These are phyloP conservation scores for Helogale parvula DNA, from an alignment of 2,113 vertebrate genomes.

Conservation along the genomic window DNA sequence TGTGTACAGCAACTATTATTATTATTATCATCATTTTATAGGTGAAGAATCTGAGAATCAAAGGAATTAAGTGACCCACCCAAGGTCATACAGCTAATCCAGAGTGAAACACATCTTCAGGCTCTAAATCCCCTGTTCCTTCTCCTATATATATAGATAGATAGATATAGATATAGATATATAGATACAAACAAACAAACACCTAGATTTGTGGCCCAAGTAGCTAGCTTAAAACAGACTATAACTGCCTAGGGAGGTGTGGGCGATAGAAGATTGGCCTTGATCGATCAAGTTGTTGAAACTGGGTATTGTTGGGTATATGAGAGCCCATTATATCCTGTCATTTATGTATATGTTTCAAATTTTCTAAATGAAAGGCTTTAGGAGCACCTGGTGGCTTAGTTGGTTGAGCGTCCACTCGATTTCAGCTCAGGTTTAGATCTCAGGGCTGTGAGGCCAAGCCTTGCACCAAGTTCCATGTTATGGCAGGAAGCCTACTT, in stretches of 20 bases:
- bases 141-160: not conserved
- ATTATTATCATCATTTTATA: not conserved
- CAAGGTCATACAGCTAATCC: not conserved
- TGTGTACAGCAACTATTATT: not conserved
- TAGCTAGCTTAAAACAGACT: not conserved
- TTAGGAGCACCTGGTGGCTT: no score
- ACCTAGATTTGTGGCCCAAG: not conserved
- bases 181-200: not conserved
- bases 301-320: not conserved
- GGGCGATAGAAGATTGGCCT: not conserved
- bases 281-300: not conserved
- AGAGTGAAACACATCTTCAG: not conserved
- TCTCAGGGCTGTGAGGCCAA: no score
- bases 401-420: no score
- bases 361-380: not conserved
- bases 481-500: no score
- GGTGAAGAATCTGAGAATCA: not conserved
- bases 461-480: no score
- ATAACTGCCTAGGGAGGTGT: not conserved
- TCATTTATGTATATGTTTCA: not conserved
- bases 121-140: not conserved
- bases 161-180: no score
- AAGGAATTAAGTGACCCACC: not conserved
- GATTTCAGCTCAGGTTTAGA: no score
- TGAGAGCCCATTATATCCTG: not conserved